phyloP scores from a whole-genome alignment of 1,140 invertebrate genomes.

The Ooceraea biroi region DNA sequence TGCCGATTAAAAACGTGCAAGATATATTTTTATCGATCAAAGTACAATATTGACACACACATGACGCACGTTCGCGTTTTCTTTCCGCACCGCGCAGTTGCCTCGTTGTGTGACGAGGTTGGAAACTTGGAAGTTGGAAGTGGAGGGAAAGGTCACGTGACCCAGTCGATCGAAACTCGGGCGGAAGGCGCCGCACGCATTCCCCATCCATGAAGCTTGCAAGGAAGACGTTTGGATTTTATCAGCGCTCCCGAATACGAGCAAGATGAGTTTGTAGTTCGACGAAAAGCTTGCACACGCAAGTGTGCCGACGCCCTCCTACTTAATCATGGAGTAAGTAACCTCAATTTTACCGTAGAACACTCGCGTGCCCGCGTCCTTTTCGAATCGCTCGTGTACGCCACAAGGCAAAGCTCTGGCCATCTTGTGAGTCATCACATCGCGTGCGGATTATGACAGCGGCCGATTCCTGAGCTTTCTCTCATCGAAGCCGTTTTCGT shows the following conservation, averaged over 20 bases:
- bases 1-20: no score
- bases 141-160: constrained; percentile 65
- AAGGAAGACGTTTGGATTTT: constrained; percentile 58
- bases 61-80: no score
- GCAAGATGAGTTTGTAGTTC: constrained; percentile 83
- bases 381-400: neutral
- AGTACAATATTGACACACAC: no score
- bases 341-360: neutral
- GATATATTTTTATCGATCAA: no score
- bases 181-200: constrained; percentile 46
- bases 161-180: constrained; percentile 30
- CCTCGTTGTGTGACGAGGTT: no score
- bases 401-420: constrained; percentile 47
- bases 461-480: neutral
- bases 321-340: constrained; percentile 83
- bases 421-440: constrained; percentile 75
- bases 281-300: constrained; percentile 81
- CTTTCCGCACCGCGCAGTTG: no score
- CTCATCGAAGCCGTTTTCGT: neutral
- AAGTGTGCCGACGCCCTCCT: constrained; percentile 81
- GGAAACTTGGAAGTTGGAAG: neutral
- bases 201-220: constrained; percentile 64
- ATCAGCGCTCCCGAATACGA: constrained; percentile 40
- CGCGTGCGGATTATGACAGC: no score
- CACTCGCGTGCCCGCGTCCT: neutral